phyloP scores from a whole-genome alignment of 2,113 vertebrate species.

The Pitta sordida region DNA sequence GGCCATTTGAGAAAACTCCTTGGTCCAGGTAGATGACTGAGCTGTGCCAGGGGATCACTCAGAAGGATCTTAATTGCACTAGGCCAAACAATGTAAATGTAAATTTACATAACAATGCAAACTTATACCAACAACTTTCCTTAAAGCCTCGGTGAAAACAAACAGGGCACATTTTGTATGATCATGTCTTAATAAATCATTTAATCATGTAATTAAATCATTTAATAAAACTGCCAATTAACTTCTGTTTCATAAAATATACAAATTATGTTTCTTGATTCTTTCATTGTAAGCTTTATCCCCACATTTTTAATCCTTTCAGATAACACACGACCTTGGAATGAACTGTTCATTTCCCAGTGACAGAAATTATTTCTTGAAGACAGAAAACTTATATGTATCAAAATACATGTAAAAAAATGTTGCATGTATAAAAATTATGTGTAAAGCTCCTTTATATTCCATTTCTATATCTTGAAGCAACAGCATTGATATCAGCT shows the following conservation, averaged over 20 bases:
- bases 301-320: not conserved
- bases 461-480: not conserved
- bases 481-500: not conserved
- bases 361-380: not conserved
- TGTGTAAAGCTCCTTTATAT: not conserved
- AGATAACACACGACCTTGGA: not conserved
- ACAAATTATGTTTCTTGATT: not conserved
- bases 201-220: not conserved
- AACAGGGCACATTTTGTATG: not conserved
- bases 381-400: not conserved
- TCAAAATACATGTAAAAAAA: not conserved
- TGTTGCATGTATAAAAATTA: fast-evolving
- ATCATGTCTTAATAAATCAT: not conserved
- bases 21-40: not conserved
- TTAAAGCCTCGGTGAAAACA: not conserved
- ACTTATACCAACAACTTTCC: not conserved
- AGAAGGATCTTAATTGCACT: not conserved
- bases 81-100: no score
- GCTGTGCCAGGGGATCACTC: not conserved
- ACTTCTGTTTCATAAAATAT: not conserved
- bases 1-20: fast-evolving
- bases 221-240: not conserved
- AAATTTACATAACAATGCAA: not conserved
- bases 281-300: not conserved
- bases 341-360: not conserved